Conservation (phyloP, 2,797 vertebrate species). For the Acanthis flammea region DNA sequence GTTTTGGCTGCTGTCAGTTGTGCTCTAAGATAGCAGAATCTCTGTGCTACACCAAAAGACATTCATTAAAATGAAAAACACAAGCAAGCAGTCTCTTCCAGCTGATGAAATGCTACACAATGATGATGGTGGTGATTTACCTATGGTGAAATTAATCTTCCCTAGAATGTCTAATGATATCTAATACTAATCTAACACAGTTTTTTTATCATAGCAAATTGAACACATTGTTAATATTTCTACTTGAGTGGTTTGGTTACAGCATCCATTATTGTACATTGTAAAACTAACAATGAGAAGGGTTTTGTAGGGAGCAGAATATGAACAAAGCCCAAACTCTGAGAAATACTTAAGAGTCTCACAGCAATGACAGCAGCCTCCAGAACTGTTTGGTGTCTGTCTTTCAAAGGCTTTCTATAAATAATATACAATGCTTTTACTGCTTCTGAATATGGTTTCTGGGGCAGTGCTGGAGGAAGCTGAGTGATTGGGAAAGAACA, state of each 20-base stretch:
- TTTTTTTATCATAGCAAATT: background rate
- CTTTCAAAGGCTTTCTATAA: background rate
- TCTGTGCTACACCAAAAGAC: background rate
- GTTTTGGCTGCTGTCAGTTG: background rate
- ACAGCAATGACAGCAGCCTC: background rate
- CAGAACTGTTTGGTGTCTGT: background rate
- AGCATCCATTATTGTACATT: background rate
- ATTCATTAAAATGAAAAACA: slow-evolving; percentile 2
- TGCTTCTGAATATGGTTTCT: background rate
- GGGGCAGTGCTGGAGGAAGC: background rate
- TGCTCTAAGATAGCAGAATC: background rate
- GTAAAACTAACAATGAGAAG: background rate
- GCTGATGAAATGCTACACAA: background rate
- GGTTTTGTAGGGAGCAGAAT: background rate
- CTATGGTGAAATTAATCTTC: slow-evolving; percentile 14
- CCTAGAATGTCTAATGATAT: background rate
- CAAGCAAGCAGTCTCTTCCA: background rate
- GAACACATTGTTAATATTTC: background rate
- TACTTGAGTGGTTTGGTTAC: background rate
- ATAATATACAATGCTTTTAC: background rate
- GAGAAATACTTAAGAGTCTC: background rate
- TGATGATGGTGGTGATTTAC: background rate
- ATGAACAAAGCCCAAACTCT: background rate
- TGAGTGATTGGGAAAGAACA: background rate
- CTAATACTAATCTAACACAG: background rate